phyloP scores from a whole-genome alignment of 1,140 invertebrate genomes.

The Augochlora pura region DNA sequence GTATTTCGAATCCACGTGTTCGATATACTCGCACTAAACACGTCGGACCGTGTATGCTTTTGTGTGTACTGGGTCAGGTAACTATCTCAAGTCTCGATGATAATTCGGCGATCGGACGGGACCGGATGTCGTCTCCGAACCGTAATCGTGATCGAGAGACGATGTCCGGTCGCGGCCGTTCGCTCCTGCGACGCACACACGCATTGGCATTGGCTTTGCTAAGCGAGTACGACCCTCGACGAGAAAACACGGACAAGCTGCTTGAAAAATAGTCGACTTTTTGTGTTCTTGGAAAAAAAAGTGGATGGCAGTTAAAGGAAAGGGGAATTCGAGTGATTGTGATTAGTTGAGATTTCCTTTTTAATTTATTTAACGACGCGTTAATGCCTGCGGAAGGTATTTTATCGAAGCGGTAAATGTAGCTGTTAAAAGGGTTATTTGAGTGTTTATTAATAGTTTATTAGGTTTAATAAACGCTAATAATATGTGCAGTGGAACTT shows the following conservation, averaged over 20 bases:
- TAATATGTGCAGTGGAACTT: no score
- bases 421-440: no score
- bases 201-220: constrained; percentile 15
- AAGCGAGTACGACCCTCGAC: constrained; percentile 11
- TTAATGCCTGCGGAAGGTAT: no score
- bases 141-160: no score
- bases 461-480: no score
- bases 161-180: constrained; percentile 19
- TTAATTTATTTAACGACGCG: no score
- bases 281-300: no score
- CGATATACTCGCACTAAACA: not conserved
- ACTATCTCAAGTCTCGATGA: constrained; percentile 25
- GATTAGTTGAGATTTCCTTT: not conserved
- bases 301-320: no score
- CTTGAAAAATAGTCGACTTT: not conserved
- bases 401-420: no score
- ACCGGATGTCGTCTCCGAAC: not conserved
- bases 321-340: no score
- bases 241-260: not conserved
- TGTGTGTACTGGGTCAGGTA: constrained; percentile 23
- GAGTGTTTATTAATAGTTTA: no score
- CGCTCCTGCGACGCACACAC: not conserved
- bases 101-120: not conserved
- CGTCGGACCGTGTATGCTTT: not conserved
- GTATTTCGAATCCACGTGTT: constrained; percentile 9